Base-by-base conservation (phyloP, 2,797 vertebrate species). In the Hypotaenidia okinawae region DNA sequence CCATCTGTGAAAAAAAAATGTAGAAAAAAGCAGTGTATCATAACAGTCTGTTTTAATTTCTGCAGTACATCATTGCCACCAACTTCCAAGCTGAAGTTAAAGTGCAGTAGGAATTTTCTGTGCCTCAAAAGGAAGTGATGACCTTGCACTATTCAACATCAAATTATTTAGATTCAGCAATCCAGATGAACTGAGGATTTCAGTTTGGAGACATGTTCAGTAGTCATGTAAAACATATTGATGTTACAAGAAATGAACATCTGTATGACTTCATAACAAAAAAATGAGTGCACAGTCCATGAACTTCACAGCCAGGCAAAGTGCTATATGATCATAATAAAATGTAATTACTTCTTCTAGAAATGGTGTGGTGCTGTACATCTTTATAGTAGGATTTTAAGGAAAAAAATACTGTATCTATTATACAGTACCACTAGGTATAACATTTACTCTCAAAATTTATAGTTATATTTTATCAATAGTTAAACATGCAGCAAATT, bases 381-480 rank as follows among this genome's bases (percentile, higher is more conserved):
- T 84, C 90, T 92, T 93, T 76, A 74, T 64, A 35, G 28, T 45
- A 41, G 8, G 14, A 75, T 76, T 92, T 93, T 75, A 91, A 80
- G 41, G 9, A 4, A 35, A 75, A 81, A 67, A 49, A 16, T 1
- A 11, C 11, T 30, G 2, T 52, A 27, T 70, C 35, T 68, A 57
- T 61, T 78, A 54, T 28, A 66, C 24, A 52, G 41, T 47, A 62
- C 11, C 16, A 70, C n/a, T 86, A 19, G 32, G 17, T 59, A 45
- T 28, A 79, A 90, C 89, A 92, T 62, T 54, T 3, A 47, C 39
- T 45, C 25, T 52, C 28, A 51, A 87, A 87, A 89, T 87, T 57
- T 79, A 72, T 79, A 25, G 14, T 51, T 73, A 23, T 80, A 41
- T 92, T 81, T 93, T 84, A 58, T 52, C 55, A 68, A 16, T 54